Conservation (phyloP, 1,140 invertebrate species). For the Brachionus koreanus region DNA sequence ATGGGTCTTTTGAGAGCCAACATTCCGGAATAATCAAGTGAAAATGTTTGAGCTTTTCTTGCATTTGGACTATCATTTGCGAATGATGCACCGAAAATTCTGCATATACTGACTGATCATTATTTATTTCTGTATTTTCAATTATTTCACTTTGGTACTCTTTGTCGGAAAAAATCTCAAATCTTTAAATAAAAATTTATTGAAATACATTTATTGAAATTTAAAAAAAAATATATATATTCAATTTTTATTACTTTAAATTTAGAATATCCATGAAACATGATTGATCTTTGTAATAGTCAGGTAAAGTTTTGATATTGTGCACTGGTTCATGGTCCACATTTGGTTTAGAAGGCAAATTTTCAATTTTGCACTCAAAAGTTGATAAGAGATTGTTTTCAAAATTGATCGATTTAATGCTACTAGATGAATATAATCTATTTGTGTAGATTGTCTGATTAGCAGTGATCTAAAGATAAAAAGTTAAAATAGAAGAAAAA, state of each 20-base stretch:
- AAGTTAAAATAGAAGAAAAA: not conserved
- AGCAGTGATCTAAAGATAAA: not conserved
- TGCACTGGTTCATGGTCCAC: not conserved
- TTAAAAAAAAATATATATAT: too few relatives aligned
- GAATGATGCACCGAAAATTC: slow-evolving; percentile 7
- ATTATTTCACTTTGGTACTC: not conserved
- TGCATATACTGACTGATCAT: not conserved
- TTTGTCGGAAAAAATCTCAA: not conserved
- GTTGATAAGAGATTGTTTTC: not conserved
- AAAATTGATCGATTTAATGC: not conserved
- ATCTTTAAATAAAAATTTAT: not conserved
- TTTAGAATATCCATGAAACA: slow-evolving; percentile 11
- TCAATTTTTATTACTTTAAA: not conserved
- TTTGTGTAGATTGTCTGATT: not conserved
- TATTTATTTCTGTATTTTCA: not conserved
- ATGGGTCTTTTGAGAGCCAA: not conserved
- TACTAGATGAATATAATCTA: not conserved
- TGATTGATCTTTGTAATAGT: not conserved
- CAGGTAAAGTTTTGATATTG: not conserved
- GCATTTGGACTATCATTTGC: not conserved
- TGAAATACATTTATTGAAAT: too few relatives aligned
- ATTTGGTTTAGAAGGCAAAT: not conserved
- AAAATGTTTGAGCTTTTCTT: slow-evolving; percentile 26
- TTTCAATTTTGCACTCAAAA: slow-evolving; percentile 1
- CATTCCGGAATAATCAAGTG: slow-evolving; percentile 31